A percentile compares a stretch with the other conserved stretches of the same genome.
Evolutionary conservation across 2,113 vertebrate species (phyloP).

Genomic region (Sula dactylatra): DNA sequence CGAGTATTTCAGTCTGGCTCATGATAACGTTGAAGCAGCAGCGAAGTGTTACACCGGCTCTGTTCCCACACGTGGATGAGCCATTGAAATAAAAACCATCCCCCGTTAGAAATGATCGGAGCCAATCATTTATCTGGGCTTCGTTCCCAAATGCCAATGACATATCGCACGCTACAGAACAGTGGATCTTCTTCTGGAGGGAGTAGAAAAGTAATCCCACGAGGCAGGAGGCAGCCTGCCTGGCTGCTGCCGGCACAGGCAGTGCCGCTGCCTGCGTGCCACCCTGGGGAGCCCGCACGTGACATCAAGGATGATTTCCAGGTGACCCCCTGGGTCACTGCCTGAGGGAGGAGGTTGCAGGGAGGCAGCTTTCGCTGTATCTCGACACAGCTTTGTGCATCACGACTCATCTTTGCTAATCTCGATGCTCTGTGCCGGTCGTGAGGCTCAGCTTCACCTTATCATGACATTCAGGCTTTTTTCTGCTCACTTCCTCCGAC

Average conservation of each 20-base stretch:
- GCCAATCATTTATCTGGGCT: accelerated
- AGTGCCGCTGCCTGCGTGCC: background rate
- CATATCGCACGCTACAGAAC: accelerated
- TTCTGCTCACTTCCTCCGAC: conserved; percentile 12
- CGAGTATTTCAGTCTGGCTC: background rate
- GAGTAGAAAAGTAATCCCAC: background rate
- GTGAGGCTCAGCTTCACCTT: conserved; percentile 40
- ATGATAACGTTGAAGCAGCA: background rate
- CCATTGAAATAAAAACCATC: background rate
- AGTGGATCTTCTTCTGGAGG: background rate
- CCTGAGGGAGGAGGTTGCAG: background rate
- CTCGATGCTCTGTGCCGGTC: background rate
- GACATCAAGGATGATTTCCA: background rate
- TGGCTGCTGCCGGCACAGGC: background rate
- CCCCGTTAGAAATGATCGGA: accelerated
- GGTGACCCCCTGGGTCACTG: background rate
- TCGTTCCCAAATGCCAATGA: background rate
- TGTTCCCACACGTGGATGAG: background rate
- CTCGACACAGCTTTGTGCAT: background rate
- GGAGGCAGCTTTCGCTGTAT: background rate
- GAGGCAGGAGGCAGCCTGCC: background rate
- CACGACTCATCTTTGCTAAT: background rate
- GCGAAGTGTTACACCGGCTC: background rate
- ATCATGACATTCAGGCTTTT: conserved; percentile 12
- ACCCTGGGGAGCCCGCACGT: background rate